Percentiles rank a stretch among this genome's conserved stretches.
Conservation (phyloP, 2,113 vertebrate genomes). For the Cavia aperea region DNA sequence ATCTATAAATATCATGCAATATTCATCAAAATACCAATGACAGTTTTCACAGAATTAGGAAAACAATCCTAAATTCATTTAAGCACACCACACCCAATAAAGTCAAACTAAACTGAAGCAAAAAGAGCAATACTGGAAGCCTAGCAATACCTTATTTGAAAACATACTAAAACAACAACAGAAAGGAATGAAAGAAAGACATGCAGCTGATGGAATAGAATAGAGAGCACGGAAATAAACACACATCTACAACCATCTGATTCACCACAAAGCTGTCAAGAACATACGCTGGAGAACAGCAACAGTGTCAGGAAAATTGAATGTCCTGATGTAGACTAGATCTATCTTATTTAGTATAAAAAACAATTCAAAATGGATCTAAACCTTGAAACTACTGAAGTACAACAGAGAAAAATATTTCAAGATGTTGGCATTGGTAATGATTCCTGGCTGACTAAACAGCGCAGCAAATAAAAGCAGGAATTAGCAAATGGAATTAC, state of each 20-base stretch:
- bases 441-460: neutral
- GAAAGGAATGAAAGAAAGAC: neutral
- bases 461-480: neutral
- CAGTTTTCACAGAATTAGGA: neutral
- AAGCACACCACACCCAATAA: neutral
- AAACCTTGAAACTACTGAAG: neutral
- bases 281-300: neutral
- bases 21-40: neutral
- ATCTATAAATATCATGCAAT: neutral
- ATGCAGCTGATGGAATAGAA: neutral
- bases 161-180: neutral
- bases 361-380: neutral
- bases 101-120: neutral
- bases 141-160: neutral
- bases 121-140: neutral
- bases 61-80: neutral
- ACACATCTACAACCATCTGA: neutral
- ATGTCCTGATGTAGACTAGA: neutral
- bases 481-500: neutral
- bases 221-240: neutral
- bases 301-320: neutral
- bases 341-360: neutral
- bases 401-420: neutral
- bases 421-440: neutral
- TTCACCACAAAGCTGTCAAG: neutral